Evolutionary conservation across 2,888 invertebrate species (phyloP).

Genomic region (Danaus chrysippus): DNA sequence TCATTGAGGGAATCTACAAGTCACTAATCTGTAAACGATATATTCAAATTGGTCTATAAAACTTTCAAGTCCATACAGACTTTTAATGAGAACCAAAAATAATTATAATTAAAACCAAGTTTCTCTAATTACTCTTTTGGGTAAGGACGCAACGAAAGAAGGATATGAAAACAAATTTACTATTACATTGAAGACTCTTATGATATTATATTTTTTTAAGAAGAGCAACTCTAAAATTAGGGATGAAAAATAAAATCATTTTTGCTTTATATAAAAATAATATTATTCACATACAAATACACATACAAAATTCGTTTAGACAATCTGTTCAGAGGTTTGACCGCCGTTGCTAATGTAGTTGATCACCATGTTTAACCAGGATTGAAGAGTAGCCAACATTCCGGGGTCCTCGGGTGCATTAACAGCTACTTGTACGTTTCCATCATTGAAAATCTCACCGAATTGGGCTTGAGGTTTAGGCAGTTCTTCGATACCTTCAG

Average conservation of each 20-base stretch:
- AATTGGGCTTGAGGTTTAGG: constrained; percentile 35
- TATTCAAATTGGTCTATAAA: background rate
- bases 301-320: constrained; percentile 37
- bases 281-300: constrained; percentile 2
- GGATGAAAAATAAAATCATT: background rate
- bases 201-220: background rate
- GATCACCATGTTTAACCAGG: constrained; percentile 57
- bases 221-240: background rate
- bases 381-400: constrained; percentile 49
- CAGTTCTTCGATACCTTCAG: constrained; percentile 20
- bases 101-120: background rate
- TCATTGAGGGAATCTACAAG: background rate
- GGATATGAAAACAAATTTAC: no score
- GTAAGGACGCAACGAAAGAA: no score
- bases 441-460: constrained; percentile 58
- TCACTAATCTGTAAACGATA: background rate
- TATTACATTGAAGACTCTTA: background rate
- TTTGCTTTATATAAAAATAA: background rate
- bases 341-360: constrained; percentile 55
- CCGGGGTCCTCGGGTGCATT: constrained; percentile 49
- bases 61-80: background rate
- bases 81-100: background rate
- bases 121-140: no score
- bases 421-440: constrained; percentile 50
- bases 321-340: constrained; percentile 50